Evolutionary conservation across 2,888 invertebrate genomes (phyloP).

Genomic region (Linnaemya tessellans): DNA sequence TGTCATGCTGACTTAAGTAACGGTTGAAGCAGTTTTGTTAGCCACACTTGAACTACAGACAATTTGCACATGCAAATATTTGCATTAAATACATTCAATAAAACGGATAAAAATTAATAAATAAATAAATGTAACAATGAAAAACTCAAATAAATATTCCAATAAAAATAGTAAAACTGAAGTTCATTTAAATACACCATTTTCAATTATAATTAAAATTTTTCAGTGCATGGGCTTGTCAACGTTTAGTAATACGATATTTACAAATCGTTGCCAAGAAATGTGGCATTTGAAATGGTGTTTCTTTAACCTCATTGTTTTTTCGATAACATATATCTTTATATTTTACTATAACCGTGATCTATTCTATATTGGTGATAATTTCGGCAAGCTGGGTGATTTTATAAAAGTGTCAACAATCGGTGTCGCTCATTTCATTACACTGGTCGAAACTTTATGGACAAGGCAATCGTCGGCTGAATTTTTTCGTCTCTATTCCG

Average conservation of each 20-base stretch:
- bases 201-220: constrained; percentile 59
- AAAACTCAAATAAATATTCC: not conserved
- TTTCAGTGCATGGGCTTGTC: constrained; percentile 70
- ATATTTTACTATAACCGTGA: constrained; percentile 26
- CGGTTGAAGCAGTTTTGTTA: not conserved
- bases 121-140: constrained; percentile 23
- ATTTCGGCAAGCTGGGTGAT: constrained; percentile 71
- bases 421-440: constrained; percentile 60
- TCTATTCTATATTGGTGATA: constrained; percentile 65
- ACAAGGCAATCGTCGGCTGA: constrained; percentile 15
- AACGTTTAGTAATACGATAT: constrained; percentile 34
- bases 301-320: constrained; percentile 45
- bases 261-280: constrained; percentile 22
- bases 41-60: not conserved
- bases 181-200: constrained; percentile 50
- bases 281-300: constrained; percentile 48
- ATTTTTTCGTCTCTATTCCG: constrained; percentile 64
- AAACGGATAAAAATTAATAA: constrained; percentile 14
- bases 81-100: not conserved
- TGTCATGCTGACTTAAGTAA: not conserved
- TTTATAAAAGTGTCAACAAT: constrained; percentile 62
- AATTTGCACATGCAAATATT: constrained; percentile 19
- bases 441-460: constrained; percentile 63
- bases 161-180: not conserved
- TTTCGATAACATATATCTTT: constrained; percentile 40